Evolutionary conservation across 1,140 invertebrate species (phyloP).

Genomic region (Zelostemma sp.): DNA sequence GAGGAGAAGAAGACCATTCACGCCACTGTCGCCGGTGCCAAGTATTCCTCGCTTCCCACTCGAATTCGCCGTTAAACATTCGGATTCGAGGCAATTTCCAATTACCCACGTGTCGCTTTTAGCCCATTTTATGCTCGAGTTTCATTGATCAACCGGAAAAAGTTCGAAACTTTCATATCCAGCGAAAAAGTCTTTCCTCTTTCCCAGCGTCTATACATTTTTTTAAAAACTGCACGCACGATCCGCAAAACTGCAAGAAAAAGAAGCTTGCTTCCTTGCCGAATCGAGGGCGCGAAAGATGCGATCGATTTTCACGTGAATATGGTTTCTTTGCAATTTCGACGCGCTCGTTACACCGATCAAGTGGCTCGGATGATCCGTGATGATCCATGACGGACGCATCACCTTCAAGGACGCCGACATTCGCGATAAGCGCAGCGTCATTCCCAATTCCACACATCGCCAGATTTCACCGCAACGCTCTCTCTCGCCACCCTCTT

Average conservation of each 20-base stretch:
- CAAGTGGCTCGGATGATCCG: conserved; percentile 61
- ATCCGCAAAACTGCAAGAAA: conserved; percentile 24
- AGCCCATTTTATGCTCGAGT: too few species aligned
- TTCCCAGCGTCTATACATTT: too few species aligned
- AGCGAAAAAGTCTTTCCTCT: too few species aligned
- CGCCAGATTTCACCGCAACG: conserved; percentile 3
- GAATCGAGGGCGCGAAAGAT: conserved; percentile 22
- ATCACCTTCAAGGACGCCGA: conserved; percentile 59
- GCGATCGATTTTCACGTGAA: conserved; percentile 59
- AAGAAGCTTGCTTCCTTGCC: conserved; percentile 24
- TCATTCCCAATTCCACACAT: conserved; percentile 59
- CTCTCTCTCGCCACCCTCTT: conserved; percentile 18
- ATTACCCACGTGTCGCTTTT: too few species aligned
- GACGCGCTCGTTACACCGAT: conserved; percentile 62
- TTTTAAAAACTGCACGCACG: conserved; percentile 36
- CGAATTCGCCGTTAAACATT: too few species aligned
- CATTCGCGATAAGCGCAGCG: conserved; percentile 59
- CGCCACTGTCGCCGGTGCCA: conserved; percentile 48
- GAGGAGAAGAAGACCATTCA: conserved; percentile 6
- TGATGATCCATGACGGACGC: conserved; percentile 66
- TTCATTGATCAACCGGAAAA: too few species aligned
- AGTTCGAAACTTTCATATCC: too few species aligned
- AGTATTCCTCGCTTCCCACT: conserved; percentile 46
- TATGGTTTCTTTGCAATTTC: conserved; percentile 63
- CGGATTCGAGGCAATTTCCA: too few species aligned